Evolutionary conservation across 2,888 invertebrate genomes (phyloP).

Genomic region (Caenorhabditis sp.): DNA sequence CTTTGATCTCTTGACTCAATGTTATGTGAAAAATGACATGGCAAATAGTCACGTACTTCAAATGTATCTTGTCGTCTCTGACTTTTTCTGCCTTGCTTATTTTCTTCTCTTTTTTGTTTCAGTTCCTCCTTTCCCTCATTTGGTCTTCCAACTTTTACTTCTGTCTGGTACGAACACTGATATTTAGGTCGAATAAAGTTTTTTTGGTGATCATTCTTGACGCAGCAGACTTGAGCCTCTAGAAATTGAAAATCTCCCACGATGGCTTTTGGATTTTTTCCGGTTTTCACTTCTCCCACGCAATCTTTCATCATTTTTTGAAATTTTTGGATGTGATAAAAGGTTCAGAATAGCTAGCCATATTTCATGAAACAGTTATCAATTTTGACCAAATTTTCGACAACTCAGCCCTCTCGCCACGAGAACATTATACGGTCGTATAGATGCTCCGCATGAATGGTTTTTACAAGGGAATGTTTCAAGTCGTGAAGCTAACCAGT

Average conservation of each 20-base stretch:
- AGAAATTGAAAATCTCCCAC: background rate
- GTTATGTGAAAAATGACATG: background rate
- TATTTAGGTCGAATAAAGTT: background rate
- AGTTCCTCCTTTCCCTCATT: slow-evolving; percentile 16
- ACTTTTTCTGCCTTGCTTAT: background rate
- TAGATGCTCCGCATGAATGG: too few species aligned
- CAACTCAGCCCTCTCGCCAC: too few species aligned
- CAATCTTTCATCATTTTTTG: background rate
- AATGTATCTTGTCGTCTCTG: background rate
- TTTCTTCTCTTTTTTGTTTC: background rate
- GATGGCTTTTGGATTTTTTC: background rate
- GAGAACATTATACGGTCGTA: too few species aligned
- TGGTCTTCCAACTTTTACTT: background rate
- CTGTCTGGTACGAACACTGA: slow-evolving; percentile 3
- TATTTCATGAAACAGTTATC: background rate
- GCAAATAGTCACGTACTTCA: slow-evolving; percentile 19
- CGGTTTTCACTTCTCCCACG: background rate
- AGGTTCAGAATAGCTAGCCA: background rate
- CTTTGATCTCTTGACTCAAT: background rate
- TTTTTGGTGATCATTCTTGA: background rate
- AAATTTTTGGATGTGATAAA: background rate
- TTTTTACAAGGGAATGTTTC: too few species aligned
- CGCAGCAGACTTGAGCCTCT: background rate
- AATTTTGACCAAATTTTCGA: background rate
- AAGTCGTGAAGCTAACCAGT: too few species aligned